Evolutionary conservation across 2,113 vertebrate genomes (phyloP).

Genomic region (Heterochromis multidens): DNA sequence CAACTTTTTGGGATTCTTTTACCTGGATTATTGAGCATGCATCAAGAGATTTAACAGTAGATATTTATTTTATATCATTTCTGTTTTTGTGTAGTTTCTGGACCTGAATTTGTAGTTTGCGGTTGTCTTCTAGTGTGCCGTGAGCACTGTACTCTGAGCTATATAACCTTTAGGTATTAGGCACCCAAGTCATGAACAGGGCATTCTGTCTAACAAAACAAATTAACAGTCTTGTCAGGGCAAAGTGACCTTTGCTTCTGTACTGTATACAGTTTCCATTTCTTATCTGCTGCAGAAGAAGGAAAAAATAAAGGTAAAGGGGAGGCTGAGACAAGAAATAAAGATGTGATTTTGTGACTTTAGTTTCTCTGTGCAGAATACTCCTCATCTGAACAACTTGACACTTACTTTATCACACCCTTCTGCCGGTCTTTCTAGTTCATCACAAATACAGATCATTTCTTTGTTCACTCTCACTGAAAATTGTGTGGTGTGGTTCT

Average conservation of each 20-base stretch:
- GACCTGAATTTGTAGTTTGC: background rate
- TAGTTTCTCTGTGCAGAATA: background rate
- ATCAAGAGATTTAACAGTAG: no score
- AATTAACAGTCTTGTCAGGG: background rate
- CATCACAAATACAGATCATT: background rate
- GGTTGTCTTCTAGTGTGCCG: background rate
- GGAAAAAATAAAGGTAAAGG: background rate
- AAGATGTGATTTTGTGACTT: constrained; percentile 5
- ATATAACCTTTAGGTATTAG: background rate
- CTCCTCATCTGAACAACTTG: constrained; percentile 25
- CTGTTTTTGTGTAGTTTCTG: background rate
- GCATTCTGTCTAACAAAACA: background rate
- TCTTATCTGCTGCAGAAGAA: background rate
- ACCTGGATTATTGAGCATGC: no score
- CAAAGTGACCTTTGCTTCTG: background rate
- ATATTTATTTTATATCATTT: background rate
- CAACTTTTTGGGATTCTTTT: no score
- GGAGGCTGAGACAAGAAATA: background rate
- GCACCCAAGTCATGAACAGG: background rate
- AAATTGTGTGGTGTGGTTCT: background rate
- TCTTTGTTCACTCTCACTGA: background rate
- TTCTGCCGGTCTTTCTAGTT: background rate
- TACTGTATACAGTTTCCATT: background rate
- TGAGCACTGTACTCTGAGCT: background rate
- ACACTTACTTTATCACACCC: constrained; percentile 30